phyloP scores from a whole-genome alignment of 2,888 invertebrate genomes.

The Parelbella ahira region DNA sequence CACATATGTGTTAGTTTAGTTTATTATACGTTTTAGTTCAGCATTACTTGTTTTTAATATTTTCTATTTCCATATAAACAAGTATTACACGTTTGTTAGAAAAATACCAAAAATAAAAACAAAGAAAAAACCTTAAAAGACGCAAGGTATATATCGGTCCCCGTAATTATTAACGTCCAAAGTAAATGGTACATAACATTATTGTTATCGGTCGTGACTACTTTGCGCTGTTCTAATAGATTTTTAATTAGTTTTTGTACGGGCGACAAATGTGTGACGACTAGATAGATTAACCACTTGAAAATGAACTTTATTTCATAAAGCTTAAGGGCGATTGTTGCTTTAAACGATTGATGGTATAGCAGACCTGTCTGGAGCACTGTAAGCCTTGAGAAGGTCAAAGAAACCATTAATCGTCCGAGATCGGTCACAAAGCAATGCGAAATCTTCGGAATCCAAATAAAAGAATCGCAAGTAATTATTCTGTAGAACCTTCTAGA shows the following conservation, averaged over 20 bases:
- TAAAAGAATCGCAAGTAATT: conserved; percentile 16
- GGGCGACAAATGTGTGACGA: not conserved
- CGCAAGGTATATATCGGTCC: too few relatives aligned
- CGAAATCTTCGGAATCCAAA: conserved; percentile 22
- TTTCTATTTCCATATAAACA: too few relatives aligned
- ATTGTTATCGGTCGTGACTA: too few relatives aligned
- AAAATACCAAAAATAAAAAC: too few relatives aligned
- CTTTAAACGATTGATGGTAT: not conserved
- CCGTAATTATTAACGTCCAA: too few relatives aligned
- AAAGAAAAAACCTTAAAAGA: too few relatives aligned
- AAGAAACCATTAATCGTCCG: conserved; percentile 26
- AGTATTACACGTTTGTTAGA: too few relatives aligned
- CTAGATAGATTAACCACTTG: not conserved
- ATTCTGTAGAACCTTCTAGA: conserved; percentile 12
- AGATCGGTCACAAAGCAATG: conserved; percentile 18
- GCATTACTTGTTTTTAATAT: too few relatives aligned
- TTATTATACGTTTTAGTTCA: too few relatives aligned
- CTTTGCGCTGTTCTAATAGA: conserved; percentile 26
- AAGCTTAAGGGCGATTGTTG: not conserved
- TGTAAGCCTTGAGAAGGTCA: conserved; percentile 26
- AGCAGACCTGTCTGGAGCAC: conserved; percentile 8
- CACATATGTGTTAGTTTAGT: too few relatives aligned
- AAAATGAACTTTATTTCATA: not conserved
- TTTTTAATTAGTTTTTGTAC: conserved; percentile 27
- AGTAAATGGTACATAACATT: too few relatives aligned